Base-by-base conservation (phyloP, 2,113 vertebrate species). In the Oncorhynchus clarkii region DNA sequence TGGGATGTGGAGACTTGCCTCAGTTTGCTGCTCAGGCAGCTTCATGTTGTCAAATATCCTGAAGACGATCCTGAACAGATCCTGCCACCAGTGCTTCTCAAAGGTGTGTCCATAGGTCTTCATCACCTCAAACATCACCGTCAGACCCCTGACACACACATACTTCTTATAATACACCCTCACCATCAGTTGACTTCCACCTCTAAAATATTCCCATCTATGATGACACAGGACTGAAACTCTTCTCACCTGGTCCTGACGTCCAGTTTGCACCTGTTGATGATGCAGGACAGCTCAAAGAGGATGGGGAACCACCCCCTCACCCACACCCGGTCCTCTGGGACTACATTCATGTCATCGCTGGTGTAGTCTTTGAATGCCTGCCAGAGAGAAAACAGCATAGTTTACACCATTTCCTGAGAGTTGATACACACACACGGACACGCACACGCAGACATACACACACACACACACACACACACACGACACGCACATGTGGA, bases 21-120 rank as follows among this genome's bases (percentile, higher is more conserved):
- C 98, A 3, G 97, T 99, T 85, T 98, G 97, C 76, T 99, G 97
- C 89, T 99, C 98, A 4, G 98, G 98, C 31, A 99, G 92, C 90
- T 99, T 99, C 98, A 99, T 99, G 88, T 99, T 99, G 89, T 99
- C 97, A 86, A 99, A 99, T 89, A 99, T 99, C 88, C 98, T 96
- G 91, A 99, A 99, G 86, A 99, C 98, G 78, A 99, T 99, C 51
- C 98, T 91, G 91, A 99, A 99, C 80, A 99, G 93, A 89, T 99
- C 98, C 75, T 99, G 97, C 98, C 98, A 99, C 98, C 98, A 99
- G 89, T 99, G 98, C 71, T 99, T 98, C 89, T 99, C 97, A 0
- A 96, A 99, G 62, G 97, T 99, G 90, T 99, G 96, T 27, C 98
- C 98, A 0, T 99, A 99, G 0, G 98, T 99, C 92, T 99, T 99